Evolutionary conservation across 2,888 invertebrate genomes (phyloP).

Genomic region (Tineola bisselliella): DNA sequence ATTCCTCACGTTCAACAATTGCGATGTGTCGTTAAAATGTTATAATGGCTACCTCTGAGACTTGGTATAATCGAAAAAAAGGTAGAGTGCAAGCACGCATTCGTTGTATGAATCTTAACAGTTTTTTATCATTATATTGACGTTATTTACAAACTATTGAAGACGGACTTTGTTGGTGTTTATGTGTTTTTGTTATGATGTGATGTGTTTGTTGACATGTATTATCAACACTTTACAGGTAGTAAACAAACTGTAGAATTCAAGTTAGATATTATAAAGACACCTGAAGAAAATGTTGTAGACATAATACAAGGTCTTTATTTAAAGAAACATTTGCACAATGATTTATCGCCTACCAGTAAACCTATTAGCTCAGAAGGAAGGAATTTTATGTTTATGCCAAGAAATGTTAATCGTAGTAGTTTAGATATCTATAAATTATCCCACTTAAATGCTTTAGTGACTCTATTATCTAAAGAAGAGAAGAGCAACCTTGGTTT

Average conservation of each 20-base stretch:
- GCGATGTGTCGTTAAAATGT: constrained; percentile 38
- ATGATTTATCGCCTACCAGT: constrained; percentile 50
- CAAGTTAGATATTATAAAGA: constrained; percentile 68
- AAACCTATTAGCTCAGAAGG: constrained; percentile 45
- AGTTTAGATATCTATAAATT: constrained; percentile 82
- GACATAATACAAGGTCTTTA: constrained; percentile 72
- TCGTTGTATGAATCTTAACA: background rate
- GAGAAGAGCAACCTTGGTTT: constrained; percentile 75
- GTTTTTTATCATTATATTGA: background rate
- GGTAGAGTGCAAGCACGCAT: constrained; percentile 30
- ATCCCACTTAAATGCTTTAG: constrained; percentile 88
- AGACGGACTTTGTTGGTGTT: background rate
- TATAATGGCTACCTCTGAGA: constrained; percentile 60
- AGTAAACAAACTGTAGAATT: constrained; percentile 70
- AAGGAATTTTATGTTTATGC: constrained; percentile 50
- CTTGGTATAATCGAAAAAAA: constrained; percentile 60
- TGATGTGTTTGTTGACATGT: constrained; percentile 11
- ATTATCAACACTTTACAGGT: constrained; percentile 11
- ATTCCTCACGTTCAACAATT: constrained; percentile 12
- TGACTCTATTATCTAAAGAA: constrained; percentile 77
- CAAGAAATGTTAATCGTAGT: constrained; percentile 70
- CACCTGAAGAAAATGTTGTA: constrained; percentile 70
- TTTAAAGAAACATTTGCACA: constrained; percentile 43
- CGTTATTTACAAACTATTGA: background rate
- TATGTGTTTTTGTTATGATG: constrained; percentile 16